A percentile compares a stretch with the other conserved stretches of the same genome.
These are phyloP conservation scores for Samia ricini DNA, from an alignment of 1,140 invertebrate genomes.

Conservation along the genomic window DNA sequence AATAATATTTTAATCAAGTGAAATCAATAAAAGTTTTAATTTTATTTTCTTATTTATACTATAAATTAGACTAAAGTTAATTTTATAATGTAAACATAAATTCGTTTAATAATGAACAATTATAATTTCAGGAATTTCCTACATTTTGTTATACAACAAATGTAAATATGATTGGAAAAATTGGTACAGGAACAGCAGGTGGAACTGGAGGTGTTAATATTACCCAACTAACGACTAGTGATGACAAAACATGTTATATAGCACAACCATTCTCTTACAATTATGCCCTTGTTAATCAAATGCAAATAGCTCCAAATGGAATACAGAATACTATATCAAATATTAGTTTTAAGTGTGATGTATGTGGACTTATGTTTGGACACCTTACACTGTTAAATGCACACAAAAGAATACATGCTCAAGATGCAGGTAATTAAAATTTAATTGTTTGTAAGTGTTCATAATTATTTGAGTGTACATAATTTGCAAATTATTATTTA, in stretches of 20 bases:
- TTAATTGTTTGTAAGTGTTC: no score
- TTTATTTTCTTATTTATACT: no score
- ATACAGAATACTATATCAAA: conserved; percentile 85
- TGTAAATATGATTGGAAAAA: conserved; percentile 82
- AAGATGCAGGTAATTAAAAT: conserved; percentile 68
- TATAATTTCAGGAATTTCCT: conserved; percentile 77
- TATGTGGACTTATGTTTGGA: conserved; percentile 89
- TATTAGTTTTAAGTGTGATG: conserved; percentile 91
- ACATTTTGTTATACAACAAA: conserved; percentile 83
- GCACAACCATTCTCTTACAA: conserved; percentile 85
- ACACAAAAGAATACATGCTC: conserved; percentile 88
- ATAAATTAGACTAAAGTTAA: no score
- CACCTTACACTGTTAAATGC: conserved; percentile 88
- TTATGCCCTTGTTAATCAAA: conserved; percentile 81
- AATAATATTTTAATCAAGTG: no score
- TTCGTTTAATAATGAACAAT: no score
- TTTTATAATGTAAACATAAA: no score
- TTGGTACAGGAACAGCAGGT: conserved; percentile 70
- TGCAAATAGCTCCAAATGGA: conserved; percentile 80
- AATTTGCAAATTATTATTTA: no score
- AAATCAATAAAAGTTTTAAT: no score
- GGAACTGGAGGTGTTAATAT: conserved; percentile 79
- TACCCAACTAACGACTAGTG: conserved; percentile 79
- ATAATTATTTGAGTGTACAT: no score
- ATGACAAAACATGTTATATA: conserved; percentile 84